Base-by-base conservation (phyloP, 2,888 invertebrate species). In the Ichneumoninae sp. region DNA sequence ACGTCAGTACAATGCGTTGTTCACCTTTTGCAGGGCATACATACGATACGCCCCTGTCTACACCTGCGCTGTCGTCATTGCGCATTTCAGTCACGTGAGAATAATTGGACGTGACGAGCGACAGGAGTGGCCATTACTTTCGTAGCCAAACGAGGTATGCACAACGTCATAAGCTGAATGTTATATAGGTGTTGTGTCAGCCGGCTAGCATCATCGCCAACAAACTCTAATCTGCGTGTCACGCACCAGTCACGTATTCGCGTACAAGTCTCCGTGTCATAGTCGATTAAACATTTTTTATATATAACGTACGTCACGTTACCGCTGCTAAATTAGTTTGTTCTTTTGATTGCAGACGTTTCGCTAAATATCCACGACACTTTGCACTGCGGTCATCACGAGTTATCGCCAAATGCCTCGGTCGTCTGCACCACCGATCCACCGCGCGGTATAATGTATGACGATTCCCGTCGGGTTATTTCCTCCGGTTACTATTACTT, bases 21-120 rank as follows among this genome's bases (percentile, higher is more conserved):
- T 52, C 30, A n/a, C 52, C 33, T 70, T 19, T 6, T 54, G 0
- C 30, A 22, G 44, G 54, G 52, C n/a, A 33, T 6, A 54, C 36
- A 47, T 33, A n/a, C 36, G 70, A 36, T 8, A 13, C 30, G 19
- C 36, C 10, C 8, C 19, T n/a, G 70, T 52, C 70, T 30, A 47
- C 52, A 72, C 40, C 70, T 70, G 70, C 47, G 57, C 79, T 54
- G 52, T 70, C 57, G 44, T 71, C 22, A 76, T 76, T 26, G 36
- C 13, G 26, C 7, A 57, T 62, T 80, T 68, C 52, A 1, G 50
- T 65, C 60, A 50, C 10, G 40, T 40, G 26, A 76, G 52, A 36
- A 77, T 83, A 69, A 80, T 75, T 62, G 60, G 44, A 72, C 44
- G 16, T 60, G 80, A 83, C 54, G 65, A 79, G 79, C 54, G 83